Conservation (phyloP, 2,113 vertebrate species). For the Azemiops feae region DNA sequence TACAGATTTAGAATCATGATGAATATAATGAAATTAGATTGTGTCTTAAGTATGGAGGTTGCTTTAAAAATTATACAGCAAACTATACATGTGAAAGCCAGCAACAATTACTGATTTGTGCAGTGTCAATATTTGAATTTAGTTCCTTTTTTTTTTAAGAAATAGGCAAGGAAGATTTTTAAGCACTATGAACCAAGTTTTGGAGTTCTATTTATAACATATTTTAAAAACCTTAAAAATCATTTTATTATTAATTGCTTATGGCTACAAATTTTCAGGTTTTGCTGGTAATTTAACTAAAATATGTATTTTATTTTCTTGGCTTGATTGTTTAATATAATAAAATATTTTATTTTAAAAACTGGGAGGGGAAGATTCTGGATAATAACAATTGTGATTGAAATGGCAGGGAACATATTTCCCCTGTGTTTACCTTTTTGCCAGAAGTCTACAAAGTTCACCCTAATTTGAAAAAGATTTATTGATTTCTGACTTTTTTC, state of each 20-base stretch:
- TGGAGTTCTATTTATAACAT: background rate
- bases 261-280: background rate
- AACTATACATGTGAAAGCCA: background rate
- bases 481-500: background rate
- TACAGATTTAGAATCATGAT: too few species aligned
- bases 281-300: background rate
- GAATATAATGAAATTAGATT: too few species aligned
- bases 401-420: background rate
- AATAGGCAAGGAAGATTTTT: background rate
- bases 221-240: background rate
- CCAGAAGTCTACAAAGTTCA: background rate
- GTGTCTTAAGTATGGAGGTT: background rate
- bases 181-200: background rate
- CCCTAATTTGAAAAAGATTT: background rate
- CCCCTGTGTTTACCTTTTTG: background rate
- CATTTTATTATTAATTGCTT: background rate
- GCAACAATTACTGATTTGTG: background rate
- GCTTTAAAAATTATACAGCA: background rate
- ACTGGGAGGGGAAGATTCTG: background rate
- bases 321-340: background rate
- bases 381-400: background rate
- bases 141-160: background rate
- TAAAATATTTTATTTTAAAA: background rate
- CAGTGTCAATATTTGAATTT: background rate
- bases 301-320: background rate